Evolutionary conservation across 2,888 invertebrate genomes (phyloP).

Genomic region (Conistra vaccinii): DNA sequence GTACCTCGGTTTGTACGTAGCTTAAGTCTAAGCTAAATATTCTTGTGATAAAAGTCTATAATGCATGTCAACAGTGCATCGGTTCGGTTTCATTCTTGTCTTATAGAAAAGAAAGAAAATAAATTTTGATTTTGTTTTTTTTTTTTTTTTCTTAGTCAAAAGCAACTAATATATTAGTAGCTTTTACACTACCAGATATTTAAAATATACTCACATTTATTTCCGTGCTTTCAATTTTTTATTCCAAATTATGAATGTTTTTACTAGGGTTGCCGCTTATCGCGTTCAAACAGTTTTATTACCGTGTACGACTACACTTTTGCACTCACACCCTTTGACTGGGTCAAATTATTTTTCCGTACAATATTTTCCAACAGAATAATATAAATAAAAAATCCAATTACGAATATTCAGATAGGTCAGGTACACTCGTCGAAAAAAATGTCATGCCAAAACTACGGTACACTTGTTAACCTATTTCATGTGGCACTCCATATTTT

Average conservation of each 20-base stretch:
- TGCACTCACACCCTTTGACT: not conserved
- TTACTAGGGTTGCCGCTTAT: not conserved
- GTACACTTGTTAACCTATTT: conserved; percentile 66
- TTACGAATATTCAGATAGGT: conserved; percentile 43
- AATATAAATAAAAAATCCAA: conserved; percentile 31
- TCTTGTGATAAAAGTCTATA: not conserved
- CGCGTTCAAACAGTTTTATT: not conserved
- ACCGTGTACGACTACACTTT: not conserved
- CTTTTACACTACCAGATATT: not conserved
- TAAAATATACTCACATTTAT: not conserved
- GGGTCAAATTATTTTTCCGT: conserved; percentile 2
- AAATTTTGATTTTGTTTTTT: too few species aligned
- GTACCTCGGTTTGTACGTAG: not conserved
- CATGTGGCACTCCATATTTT: conserved; percentile 53
- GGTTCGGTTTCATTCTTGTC: too few species aligned
- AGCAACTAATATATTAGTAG: too few species aligned
- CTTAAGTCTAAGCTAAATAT: not conserved
- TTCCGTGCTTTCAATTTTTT: not conserved
- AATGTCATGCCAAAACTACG: conserved; percentile 53
- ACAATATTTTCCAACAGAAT: not conserved
- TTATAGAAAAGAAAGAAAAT: too few species aligned
- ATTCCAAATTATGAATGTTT: not conserved
- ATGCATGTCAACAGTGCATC: not conserved
- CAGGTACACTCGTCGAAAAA: conserved; percentile 54
- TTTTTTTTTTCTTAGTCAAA: too few species aligned